Percentiles rank a stretch among this genome's conserved stretches.
Conservation (phyloP, 2,113 vertebrate genomes). For the Phalacrocorax brasilianus region DNA sequence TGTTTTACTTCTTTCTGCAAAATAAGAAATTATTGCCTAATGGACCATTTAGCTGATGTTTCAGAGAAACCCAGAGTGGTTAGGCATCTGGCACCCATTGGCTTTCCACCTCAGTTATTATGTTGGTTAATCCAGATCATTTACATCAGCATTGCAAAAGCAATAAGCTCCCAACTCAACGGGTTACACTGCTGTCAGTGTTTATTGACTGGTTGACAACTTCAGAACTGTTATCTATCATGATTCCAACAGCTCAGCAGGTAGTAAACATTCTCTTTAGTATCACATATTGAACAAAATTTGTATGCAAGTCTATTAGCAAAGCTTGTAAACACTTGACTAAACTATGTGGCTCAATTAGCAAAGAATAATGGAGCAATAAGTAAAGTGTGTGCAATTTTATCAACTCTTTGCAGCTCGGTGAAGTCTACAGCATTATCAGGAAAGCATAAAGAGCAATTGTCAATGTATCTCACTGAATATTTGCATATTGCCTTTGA, state of each 20-base stretch:
- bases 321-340: conserved; percentile 55
- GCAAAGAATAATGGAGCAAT: conserved; percentile 63
- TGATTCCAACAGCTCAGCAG: conserved; percentile 43
- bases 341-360: conserved; percentile 55
- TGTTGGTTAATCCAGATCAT: neutral
- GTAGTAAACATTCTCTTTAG: conserved; percentile 51
- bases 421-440: neutral
- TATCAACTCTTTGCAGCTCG: conserved; percentile 7
- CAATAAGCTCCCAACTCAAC: neutral
- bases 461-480: neutral
- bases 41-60: neutral
- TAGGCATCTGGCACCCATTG: neutral
- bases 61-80: neutral
- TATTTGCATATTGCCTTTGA: neutral
- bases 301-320: conserved; percentile 43
- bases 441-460: conserved; percentile 32
- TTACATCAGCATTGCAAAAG: neutral
- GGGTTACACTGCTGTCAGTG: neutral
- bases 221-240: conserved; percentile 33
- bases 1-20: neutral
- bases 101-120: neutral
- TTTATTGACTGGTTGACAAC: conserved; percentile 35
- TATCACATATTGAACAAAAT: conserved; percentile 13
- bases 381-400: conserved; percentile 54
- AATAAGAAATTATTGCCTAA: neutral